These are phyloP conservation scores for Digitonthophagus gazella DNA, from an alignment of 2,888 invertebrate genomes.

Conservation along the genomic window DNA sequence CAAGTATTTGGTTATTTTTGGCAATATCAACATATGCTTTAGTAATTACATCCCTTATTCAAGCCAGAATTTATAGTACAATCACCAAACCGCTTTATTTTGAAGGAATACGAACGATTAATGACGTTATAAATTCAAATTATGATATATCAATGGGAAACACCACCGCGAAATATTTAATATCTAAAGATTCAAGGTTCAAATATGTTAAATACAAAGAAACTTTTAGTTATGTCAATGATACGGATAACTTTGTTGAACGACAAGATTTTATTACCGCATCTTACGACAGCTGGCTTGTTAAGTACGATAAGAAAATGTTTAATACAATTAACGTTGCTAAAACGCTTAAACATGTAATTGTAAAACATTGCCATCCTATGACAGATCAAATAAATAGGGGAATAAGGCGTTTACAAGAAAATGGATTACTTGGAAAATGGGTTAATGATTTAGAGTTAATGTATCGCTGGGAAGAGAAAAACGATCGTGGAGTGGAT, in stretches of 20 bases:
- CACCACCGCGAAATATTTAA: not conserved
- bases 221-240: not conserved
- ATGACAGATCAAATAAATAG: not conserved
- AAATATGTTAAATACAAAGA: not conserved
- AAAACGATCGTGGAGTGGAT: not conserved
- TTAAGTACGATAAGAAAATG: not conserved
- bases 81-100: not conserved
- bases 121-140: not conserved
- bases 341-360: not conserved
- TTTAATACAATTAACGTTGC: not conserved
- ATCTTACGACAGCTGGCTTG: not conserved
- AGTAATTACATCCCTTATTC: not conserved
- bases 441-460: not conserved
- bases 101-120: not conserved
- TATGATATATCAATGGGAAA: not conserved
- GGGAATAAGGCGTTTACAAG: not conserved
- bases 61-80: not conserved
- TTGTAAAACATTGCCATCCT: not conserved
- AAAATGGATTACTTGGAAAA: not conserved
- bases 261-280: not conserved
- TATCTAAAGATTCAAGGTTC: not conserved
- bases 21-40: not conserved
- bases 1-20: not conserved
- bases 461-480: not conserved
- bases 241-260: not conserved